Evolutionary conservation across 2,888 invertebrate species (phyloP).

Genomic region (Hyppa rectilinea): DNA sequence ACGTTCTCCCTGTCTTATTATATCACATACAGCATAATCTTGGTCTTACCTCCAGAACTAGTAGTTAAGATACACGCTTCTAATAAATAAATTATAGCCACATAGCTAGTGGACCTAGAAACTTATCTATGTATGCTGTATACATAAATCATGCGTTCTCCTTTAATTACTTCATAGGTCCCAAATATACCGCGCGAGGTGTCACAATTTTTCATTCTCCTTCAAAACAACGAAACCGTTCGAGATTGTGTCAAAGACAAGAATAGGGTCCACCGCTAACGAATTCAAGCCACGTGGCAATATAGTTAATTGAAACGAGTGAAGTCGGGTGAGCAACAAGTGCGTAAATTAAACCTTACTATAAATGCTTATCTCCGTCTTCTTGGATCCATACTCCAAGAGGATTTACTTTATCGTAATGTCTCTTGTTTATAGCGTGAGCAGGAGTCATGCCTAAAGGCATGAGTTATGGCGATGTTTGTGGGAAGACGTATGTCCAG

Average conservation of each 20-base stretch:
- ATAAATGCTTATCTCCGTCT: conserved; percentile 52
- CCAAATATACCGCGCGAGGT: not conserved
- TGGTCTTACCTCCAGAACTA: not conserved
- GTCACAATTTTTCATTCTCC: not conserved
- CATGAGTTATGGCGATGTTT: not conserved
- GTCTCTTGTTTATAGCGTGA: conserved; percentile 28
- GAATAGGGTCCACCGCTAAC: conserved; percentile 64
- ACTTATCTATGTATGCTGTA: not conserved
- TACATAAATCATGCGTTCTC: not conserved
- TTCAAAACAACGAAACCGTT: conserved; percentile 29
- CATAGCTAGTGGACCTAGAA: not conserved
- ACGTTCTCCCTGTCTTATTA: too few species aligned
- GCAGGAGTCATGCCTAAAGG: not conserved
- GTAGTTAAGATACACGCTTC: not conserved
- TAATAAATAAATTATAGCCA: not conserved
- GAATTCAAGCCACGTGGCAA: conserved; percentile 73
- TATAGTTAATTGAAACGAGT: conserved; percentile 76
- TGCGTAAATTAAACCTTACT: conserved; percentile 70
- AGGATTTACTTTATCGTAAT: conserved; percentile 43
- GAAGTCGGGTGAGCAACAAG: conserved; percentile 73
- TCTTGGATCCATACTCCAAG: conserved; percentile 38
- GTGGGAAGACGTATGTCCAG: not conserved
- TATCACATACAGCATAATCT: too few species aligned
- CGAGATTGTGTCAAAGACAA: conserved; percentile 34
- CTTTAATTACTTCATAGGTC: not conserved